phyloP scores from a whole-genome alignment of 2,888 invertebrate genomes.

The Philopedon plagiatum region DNA sequence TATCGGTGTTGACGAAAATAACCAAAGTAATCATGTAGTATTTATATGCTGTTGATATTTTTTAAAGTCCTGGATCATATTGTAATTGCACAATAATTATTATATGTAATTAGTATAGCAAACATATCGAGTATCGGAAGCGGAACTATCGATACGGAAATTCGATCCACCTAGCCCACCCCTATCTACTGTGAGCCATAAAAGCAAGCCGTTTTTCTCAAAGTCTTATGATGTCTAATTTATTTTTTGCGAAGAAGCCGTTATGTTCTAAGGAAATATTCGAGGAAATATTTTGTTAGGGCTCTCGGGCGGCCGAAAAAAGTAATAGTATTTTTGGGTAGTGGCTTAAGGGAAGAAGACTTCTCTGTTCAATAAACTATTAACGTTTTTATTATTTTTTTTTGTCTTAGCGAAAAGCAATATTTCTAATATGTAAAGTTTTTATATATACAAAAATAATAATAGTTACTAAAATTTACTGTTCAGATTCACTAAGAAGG shows the following conservation, averaged over 20 bases:
- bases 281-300: not conserved
- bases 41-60: too few relatives aligned
- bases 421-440: too few relatives aligned
- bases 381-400: not conserved
- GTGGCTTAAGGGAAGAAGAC: not conserved
- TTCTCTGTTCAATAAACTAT: not conserved
- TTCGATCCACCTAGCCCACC: not conserved
- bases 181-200: not conserved
- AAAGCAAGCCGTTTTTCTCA: constrained; percentile 2
- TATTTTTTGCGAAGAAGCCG: not conserved
- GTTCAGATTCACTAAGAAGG: too few relatives aligned
- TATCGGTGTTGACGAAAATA: too few relatives aligned
- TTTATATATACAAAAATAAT: too few relatives aligned
- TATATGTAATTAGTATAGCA: too few relatives aligned
- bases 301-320: not conserved
- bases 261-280: not conserved
- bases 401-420: too few relatives aligned
- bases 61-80: too few relatives aligned
- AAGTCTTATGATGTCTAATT: not conserved
- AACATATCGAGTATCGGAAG: not conserved
- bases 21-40: too few relatives aligned
- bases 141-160: not conserved
- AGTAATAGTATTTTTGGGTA: not conserved
- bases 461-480: too few relatives aligned
- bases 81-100: too few relatives aligned